Evolutionary conservation across 92 coral and sea anemone genomes (phyloP).

Genomic region (Porites lobata): DNA sequence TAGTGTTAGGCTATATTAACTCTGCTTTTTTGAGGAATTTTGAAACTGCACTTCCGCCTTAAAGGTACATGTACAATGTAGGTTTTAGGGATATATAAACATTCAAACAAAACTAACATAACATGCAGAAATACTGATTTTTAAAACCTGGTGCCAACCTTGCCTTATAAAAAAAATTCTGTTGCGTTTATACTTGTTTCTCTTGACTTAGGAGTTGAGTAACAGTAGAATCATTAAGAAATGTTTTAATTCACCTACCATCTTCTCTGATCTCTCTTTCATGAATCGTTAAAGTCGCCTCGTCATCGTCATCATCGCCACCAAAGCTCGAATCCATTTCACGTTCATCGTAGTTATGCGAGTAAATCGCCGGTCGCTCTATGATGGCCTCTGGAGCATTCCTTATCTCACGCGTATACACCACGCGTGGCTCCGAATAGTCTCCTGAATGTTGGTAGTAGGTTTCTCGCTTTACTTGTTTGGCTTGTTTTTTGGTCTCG

Average conservation of each 20-base stretch:
- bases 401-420: constrained; percentile 74
- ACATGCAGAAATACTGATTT: too few species aligned
- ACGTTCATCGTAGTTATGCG: constrained; percentile 60
- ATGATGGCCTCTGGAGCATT: constrained; percentile 72
- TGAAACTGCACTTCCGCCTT: too few species aligned
- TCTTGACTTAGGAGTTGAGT: too few species aligned
- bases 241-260: constrained; percentile 49
- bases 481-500: constrained; percentile 34
- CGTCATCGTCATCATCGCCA: constrained; percentile 78
- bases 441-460: constrained; percentile 30
- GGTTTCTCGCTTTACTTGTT: constrained; percentile 8
- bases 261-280: constrained; percentile 89
- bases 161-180: too few species aligned
- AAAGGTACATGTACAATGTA: too few species aligned
- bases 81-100: too few species aligned
- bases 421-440: constrained; percentile 73
- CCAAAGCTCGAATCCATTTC: constrained; percentile 90
- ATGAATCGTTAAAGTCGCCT: constrained; percentile 81
- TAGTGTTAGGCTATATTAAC: too few species aligned
- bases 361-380: constrained; percentile 89
- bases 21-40: too few species aligned
- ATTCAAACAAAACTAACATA: too few species aligned
- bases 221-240: too few species aligned
- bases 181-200: too few species aligned
- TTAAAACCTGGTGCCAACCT: too few species aligned